Evolutionary conservation across 92 coral and sea anemone genomes (phyloP).

Genomic region (Diadumene lineata): DNA sequence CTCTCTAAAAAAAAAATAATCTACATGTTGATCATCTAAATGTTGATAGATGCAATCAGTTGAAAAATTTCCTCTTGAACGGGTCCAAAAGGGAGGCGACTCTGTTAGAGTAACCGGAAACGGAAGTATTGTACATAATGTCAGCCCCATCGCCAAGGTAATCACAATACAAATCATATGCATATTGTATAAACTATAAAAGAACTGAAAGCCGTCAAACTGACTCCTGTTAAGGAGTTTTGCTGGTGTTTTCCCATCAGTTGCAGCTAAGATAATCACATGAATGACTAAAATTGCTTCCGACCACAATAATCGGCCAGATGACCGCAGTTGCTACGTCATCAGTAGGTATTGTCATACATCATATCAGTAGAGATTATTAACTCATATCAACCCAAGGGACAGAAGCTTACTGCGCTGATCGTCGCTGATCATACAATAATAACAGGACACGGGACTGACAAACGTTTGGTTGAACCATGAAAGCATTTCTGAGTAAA

Average conservation of each 20-base stretch:
- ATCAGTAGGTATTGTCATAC: not conserved
- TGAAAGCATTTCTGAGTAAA: not conserved
- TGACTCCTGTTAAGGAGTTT: not conserved
- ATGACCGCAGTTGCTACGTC: not conserved
- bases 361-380: not conserved
- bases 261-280: not conserved
- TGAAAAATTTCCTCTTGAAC: not conserved
- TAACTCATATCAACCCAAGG: not conserved
- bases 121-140: not conserved
- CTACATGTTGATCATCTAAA: no score
- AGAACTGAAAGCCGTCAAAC: not conserved
- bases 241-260: not conserved
- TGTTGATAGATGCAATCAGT: no score
- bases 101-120: not conserved
- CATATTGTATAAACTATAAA: not conserved
- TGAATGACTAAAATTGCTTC: not conserved
- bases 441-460: not conserved
- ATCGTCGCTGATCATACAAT: not conserved
- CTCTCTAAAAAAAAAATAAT: no score
- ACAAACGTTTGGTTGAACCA: not conserved
- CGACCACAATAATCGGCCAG: conserved; percentile 5
- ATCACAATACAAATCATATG: no score
- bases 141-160: not conserved
- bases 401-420: not conserved
- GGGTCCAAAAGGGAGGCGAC: no score